These are phyloP conservation scores for Kryptopterus vitreolus DNA, from an alignment of 2,797 vertebrate genomes.

Conservation along the genomic window DNA sequence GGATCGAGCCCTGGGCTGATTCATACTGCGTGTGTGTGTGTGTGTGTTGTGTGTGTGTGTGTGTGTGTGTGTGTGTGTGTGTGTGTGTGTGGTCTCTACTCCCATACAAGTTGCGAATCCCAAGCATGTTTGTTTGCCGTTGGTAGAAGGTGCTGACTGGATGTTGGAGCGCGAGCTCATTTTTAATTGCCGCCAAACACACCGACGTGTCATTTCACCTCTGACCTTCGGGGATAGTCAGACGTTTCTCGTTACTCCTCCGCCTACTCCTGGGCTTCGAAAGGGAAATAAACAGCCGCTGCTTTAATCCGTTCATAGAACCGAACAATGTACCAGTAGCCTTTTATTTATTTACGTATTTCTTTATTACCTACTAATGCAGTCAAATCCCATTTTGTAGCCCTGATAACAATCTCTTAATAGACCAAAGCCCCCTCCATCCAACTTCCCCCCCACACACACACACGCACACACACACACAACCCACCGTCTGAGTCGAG, in stretches of 20 bases:
- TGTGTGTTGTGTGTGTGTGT: neutral
- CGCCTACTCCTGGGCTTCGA: conserved; percentile 14
- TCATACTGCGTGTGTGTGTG: conserved; percentile 34
- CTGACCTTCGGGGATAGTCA: conserved; percentile 26
- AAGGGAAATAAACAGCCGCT: conserved; percentile 11
- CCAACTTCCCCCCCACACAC: too few species aligned
- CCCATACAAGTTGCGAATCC: conserved; percentile 16
- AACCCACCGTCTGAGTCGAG: neutral
- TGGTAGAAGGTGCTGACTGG: conserved; percentile 28
- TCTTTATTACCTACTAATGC: conserved; percentile 9
- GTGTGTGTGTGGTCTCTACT: conserved; percentile 32
- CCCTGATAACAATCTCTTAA: conserved; percentile 36
- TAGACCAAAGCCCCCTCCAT: conserved; percentile 15
- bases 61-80: conserved; percentile 11
- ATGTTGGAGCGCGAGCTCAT: conserved; percentile 15
- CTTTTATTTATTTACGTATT: neutral
- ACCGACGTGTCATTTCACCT: conserved; percentile 27
- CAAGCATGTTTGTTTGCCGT: conserved; percentile 31
- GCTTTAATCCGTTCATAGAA: conserved; percentile 21
- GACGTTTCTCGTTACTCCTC: conserved; percentile 22
- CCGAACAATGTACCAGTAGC: neutral
- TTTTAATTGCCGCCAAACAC: conserved; percentile 19
- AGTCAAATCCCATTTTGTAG: conserved; percentile 6
- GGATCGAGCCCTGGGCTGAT: conserved; percentile 38
- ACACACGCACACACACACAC: too few species aligned